phyloP scores from a whole-genome alignment of 1,140 invertebrate genomes.

The Uloborus diversus region DNA sequence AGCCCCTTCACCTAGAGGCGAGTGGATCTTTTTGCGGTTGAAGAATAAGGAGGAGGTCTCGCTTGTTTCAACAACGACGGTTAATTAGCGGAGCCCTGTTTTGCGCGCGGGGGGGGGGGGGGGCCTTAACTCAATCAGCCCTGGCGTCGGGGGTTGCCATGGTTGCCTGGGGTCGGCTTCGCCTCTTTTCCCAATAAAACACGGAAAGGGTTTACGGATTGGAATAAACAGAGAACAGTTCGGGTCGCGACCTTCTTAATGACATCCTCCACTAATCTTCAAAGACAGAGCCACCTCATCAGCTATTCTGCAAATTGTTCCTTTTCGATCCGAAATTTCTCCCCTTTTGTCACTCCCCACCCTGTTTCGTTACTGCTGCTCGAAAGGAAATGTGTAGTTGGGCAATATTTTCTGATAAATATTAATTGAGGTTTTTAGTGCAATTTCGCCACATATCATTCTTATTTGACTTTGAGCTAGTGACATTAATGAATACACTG shows the following conservation, averaged over 20 bases:
- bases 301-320: slow-evolving; percentile 1
- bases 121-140: slow-evolving; percentile 44
- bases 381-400: not conserved
- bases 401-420: no score
- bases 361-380: not conserved
- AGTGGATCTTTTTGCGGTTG: no score
- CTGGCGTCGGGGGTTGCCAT: not conserved
- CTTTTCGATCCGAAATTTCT: no score
- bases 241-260: slow-evolving; percentile 17
- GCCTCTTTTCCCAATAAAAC: not conserved
- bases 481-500: no score
- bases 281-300: slow-evolving; percentile 12
- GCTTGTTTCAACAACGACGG: slow-evolving; percentile 12
- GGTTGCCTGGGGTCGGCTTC: not conserved
- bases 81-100: slow-evolving; percentile 46
- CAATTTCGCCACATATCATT: no score
- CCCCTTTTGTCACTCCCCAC: not conserved
- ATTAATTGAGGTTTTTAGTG: no score
- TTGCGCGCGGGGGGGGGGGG: not conserved
- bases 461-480: no score
- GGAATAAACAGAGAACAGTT: slow-evolving; percentile 15
- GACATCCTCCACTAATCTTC: slow-evolving; percentile 6
- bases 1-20: no score
- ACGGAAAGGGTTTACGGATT: slow-evolving; percentile 13
- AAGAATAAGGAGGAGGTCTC: not conserved